These are phyloP conservation scores for Tupiocoris notatus DNA, from an alignment of 2,888 invertebrate species.

Conservation along the genomic window DNA sequence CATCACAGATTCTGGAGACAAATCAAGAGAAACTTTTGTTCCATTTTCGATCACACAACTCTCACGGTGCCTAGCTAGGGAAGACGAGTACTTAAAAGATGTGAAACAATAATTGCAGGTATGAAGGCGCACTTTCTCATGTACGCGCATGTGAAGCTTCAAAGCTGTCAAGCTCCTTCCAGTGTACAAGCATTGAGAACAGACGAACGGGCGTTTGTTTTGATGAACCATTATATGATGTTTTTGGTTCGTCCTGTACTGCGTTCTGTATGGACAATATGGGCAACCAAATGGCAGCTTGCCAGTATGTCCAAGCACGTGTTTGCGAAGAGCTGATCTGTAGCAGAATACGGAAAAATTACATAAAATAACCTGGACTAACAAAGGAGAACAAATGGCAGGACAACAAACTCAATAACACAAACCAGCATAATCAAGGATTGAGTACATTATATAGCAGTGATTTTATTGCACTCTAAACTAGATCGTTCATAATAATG, in stretches of 20 bases:
- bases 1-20: no score
- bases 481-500: neutral
- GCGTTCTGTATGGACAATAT: constrained; percentile 14
- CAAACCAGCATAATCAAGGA: no score
- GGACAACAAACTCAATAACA: no score
- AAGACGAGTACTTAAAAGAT: neutral
- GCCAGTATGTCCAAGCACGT: constrained; percentile 4
- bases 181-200: neutral
- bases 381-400: no score
- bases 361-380: no score
- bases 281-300: neutral
- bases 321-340: constrained; percentile 11
- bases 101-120: neutral
- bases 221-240: neutral
- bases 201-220: neutral
- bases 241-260: constrained; percentile 1
- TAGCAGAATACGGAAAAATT: no score
- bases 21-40: no score
- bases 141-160: constrained; percentile 3
- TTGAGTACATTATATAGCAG: no score
- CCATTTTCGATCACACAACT: neutral
- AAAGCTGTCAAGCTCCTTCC: neutral
- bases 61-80: neutral
- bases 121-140: neutral
- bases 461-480: no score